Conservation (phyloP, 2,113 vertebrate genomes). For the Pogona vitticeps region DNA sequence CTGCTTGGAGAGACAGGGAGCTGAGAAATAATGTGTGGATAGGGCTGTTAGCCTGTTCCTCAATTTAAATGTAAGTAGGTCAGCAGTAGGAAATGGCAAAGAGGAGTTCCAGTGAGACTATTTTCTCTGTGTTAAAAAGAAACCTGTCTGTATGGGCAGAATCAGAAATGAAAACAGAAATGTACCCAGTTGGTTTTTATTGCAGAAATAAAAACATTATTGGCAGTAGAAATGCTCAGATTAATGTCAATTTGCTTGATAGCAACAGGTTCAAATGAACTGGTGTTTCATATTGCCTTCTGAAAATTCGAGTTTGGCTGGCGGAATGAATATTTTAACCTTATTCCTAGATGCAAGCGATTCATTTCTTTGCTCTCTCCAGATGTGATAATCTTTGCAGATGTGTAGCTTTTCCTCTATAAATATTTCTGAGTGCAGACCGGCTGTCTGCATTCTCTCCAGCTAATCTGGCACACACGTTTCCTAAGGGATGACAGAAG, state of each 20-base stretch:
- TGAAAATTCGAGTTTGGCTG: background rate
- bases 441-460: background rate
- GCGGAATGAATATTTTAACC: background rate
- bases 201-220: background rate
- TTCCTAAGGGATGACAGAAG: background rate
- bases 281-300: background rate
- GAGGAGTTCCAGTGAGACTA: background rate
- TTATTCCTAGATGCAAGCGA: background rate
- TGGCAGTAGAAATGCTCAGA: background rate
- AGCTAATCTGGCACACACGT: background rate
- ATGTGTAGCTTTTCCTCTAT: background rate
- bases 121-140: background rate
- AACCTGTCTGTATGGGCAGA: background rate
- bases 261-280: background rate
- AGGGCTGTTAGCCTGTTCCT: background rate
- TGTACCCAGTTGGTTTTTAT: background rate
- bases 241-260: background rate
- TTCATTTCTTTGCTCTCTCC: background rate
- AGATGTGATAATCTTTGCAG: background rate
- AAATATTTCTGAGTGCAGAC: conserved; percentile 6
- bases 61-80: conserved; percentile 21
- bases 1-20: background rate
- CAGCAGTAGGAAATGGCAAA: background rate
- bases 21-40: background rate
- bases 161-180: background rate